Conservation (phyloP, 2,113 vertebrate species). For the Zosterops borbonicus region DNA sequence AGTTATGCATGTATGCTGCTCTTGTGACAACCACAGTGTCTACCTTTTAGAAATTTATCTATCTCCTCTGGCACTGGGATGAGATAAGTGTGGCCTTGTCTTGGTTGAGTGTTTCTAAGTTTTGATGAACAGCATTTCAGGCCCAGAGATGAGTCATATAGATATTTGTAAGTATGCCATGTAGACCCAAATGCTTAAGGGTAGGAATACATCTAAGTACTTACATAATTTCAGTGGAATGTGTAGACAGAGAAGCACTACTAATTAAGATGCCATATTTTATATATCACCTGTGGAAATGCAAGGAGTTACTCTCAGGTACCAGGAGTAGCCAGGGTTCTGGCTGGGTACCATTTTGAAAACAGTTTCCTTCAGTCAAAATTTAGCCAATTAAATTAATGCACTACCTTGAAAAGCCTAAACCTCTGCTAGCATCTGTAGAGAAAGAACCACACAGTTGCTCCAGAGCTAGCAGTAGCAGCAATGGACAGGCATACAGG, state of each 20-base stretch:
- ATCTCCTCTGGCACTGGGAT: neutral
- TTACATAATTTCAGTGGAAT: neutral
- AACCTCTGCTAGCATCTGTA: neutral
- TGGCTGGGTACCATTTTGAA: neutral
- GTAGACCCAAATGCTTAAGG: neutral
- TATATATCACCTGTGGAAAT: neutral
- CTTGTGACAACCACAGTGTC: neutral
- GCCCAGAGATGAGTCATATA: neutral
- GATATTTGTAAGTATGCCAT: neutral
- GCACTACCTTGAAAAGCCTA: neutral
- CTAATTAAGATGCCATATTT: neutral
- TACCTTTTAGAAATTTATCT: neutral
- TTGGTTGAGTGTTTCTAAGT: neutral
- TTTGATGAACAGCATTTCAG: neutral
- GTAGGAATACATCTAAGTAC: neutral
- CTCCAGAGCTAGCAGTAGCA: constrained; percentile 21
- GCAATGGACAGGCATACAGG: constrained; percentile 20
- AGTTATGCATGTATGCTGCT: neutral
- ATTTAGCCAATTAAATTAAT: neutral
- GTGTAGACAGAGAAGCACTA: neutral
- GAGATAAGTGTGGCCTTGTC: neutral
- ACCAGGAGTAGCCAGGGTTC: neutral
- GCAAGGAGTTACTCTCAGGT: neutral
- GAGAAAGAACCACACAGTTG: neutral
- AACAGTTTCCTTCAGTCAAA: neutral